Evolutionary conservation across 2,113 vertebrate species (phyloP).

Genomic region (Chionomys nivalis): DNA sequence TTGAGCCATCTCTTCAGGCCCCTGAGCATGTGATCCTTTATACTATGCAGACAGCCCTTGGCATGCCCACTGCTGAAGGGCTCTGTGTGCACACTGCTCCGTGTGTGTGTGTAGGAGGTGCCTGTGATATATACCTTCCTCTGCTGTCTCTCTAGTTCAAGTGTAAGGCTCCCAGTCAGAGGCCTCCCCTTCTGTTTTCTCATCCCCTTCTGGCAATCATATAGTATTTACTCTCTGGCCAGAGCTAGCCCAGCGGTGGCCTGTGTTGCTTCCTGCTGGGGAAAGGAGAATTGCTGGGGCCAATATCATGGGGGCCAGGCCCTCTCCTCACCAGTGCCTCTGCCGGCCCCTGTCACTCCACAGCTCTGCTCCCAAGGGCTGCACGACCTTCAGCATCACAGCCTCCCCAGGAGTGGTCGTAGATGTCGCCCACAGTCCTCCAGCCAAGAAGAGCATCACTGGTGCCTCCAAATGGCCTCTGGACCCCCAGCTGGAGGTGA

Average conservation of each 20-base stretch:
- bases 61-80: neutral
- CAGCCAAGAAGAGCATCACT: conserved; percentile 55
- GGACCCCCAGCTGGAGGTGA: conserved; percentile 75
- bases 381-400: conserved; percentile 73
- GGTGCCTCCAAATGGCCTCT: conserved; percentile 79
- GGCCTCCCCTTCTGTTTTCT: neutral
- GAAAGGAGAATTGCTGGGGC: neutral
- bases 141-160: neutral
- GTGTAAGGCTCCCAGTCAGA: neutral
- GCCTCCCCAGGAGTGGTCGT: conserved; percentile 77
- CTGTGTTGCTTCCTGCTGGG: neutral
- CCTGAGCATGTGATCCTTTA: neutral
- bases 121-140: neutral
- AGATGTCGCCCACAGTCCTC: conserved; percentile 71
- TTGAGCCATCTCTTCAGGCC: neutral
- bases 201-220: neutral
- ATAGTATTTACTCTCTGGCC: accelerated
- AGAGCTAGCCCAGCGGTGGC: neutral
- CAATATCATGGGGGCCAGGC: accelerated
- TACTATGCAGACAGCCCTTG: neutral
- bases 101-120: neutral
- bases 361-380: conserved; percentile 83
- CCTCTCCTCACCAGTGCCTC: neutral
- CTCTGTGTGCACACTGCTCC: neutral
- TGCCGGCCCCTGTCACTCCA: neutral